These are phyloP conservation scores for Callionymus lyra DNA, from an alignment of 2,113 vertebrate species.

Conservation along the genomic window DNA sequence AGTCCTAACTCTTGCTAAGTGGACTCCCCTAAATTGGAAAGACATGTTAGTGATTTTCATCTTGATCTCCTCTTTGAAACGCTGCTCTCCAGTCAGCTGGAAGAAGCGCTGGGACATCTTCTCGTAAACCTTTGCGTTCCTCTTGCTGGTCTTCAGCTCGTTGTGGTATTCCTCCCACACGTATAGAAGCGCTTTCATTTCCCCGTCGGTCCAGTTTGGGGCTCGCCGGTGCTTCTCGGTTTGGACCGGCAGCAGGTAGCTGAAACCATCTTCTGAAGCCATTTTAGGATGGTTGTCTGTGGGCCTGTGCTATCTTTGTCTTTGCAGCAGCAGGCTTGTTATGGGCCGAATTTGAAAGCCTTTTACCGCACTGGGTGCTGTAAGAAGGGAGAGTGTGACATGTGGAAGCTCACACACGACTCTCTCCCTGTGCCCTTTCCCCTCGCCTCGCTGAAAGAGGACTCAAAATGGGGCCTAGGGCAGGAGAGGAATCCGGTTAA, in stretches of 20 bases:
- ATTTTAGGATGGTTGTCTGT: conserved; percentile 57
- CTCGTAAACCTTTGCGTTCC: conserved; percentile 97
- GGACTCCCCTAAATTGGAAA: conserved; percentile 94
- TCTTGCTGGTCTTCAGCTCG: conserved; percentile 91
- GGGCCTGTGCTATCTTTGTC: conserved; percentile 16
- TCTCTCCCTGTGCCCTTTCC: conserved; percentile 68
- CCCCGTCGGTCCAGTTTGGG: conserved; percentile 94
- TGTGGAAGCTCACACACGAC: conserved; percentile 23
- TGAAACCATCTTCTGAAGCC: conserved; percentile 82
- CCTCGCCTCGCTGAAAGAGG: conserved; percentile 81
- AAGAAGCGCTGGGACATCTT: conserved; percentile 96
- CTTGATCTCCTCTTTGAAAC: conserved; percentile 96
- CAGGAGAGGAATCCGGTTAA: conserved; percentile 98
- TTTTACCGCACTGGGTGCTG: conserved; percentile 41
- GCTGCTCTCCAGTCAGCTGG: conserved; percentile 90
- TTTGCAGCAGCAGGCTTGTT: conserved; percentile 25
- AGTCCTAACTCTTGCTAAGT: background rate
- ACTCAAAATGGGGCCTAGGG: conserved; percentile 97
- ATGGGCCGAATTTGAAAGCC: conserved; percentile 46
- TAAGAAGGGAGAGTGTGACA: conserved; percentile 25
- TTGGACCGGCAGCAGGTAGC: conserved; percentile 78
- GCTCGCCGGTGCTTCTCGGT: conserved; percentile 92
- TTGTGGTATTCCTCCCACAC: conserved; percentile 96
- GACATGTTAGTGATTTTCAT: conserved; percentile 99
- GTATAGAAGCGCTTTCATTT: conserved; percentile 93